A percentile compares a stretch with the other conserved stretches of the same genome.
These are phyloP conservation scores for Semotilus atromaculatus DNA, from an alignment of 2,797 vertebrate species.

Conservation along the genomic window DNA sequence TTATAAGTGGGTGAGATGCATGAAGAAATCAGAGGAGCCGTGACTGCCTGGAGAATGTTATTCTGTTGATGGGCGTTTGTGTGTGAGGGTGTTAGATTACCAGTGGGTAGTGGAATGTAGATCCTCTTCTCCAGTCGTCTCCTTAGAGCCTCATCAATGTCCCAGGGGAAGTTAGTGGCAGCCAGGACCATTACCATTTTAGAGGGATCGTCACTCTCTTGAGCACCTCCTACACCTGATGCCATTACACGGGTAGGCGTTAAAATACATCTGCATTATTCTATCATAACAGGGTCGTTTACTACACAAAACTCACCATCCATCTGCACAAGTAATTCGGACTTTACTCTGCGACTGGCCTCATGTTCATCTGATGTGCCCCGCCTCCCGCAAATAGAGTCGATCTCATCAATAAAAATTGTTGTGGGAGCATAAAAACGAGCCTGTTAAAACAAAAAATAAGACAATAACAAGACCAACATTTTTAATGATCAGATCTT, in stretches of 20 bases:
- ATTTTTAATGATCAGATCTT: background rate
- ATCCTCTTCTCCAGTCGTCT: constrained; percentile 96
- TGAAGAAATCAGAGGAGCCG: background rate
- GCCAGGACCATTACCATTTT: constrained; percentile 99
- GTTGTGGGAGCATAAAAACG: constrained; percentile 96
- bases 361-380: constrained; percentile 96
- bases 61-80: constrained; percentile 34
- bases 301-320: constrained; percentile 85
- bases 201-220: constrained; percentile 94
- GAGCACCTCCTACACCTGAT: constrained; percentile 90
- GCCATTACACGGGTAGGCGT: background rate
- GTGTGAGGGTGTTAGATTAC: constrained; percentile 69
- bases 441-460: constrained; percentile 76
- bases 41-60: constrained; percentile 30
- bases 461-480: background rate
- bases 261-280: background rate
- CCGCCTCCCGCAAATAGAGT: constrained; percentile 95
- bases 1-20: constrained; percentile 34
- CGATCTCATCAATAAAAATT: constrained; percentile 98
- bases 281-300: background rate
- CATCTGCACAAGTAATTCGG: constrained; percentile 97
- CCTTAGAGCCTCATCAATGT: constrained; percentile 96
- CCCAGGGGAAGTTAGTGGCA: constrained; percentile 99
- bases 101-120: constrained; percentile 95
- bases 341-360: constrained; percentile 96